A percentile compares a stretch with the other conserved stretches of the same genome.
Evolutionary conservation across 2,888 invertebrate species (phyloP).

Genomic region (Theretra japonica): DNA sequence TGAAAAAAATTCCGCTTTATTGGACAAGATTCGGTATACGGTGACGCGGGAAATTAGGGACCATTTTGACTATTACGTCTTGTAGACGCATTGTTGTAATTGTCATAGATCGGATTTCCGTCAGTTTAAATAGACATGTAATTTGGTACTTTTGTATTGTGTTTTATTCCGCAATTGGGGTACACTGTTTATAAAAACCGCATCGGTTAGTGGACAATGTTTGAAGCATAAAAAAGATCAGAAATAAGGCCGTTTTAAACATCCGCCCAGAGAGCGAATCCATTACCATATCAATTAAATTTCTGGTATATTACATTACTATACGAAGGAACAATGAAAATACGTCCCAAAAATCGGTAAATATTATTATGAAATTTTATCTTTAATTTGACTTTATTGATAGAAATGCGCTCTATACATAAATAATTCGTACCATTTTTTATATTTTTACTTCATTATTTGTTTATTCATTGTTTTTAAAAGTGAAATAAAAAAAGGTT

Average conservation of each 20-base stretch:
- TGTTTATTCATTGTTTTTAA: background rate
- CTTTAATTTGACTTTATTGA: too few species aligned
- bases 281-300: too few species aligned
- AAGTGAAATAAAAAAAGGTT: background rate
- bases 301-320: background rate
- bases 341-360: too few species aligned
- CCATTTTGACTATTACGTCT: conserved; percentile 41
- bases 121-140: background rate
- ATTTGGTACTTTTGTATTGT: conserved; percentile 6
- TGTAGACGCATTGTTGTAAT: conserved; percentile 1
- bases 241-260: too few species aligned
- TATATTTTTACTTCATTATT: too few species aligned
- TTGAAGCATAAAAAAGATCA: too few species aligned
- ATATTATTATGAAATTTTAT: too few species aligned
- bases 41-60: conserved; percentile 44
- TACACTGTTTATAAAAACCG: background rate
- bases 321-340: too few species aligned
- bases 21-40: conserved; percentile 69
- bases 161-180: conserved; percentile 9
- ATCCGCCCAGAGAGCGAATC: too few species aligned
- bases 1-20: conserved; percentile 68
- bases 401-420: too few species aligned
- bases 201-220: background rate
- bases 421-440: too few species aligned
- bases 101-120: conserved; percentile 18